Evolutionary conservation across 2,888 invertebrate genomes (phyloP).

Genomic region (Eurytoma adleriae): DNA sequence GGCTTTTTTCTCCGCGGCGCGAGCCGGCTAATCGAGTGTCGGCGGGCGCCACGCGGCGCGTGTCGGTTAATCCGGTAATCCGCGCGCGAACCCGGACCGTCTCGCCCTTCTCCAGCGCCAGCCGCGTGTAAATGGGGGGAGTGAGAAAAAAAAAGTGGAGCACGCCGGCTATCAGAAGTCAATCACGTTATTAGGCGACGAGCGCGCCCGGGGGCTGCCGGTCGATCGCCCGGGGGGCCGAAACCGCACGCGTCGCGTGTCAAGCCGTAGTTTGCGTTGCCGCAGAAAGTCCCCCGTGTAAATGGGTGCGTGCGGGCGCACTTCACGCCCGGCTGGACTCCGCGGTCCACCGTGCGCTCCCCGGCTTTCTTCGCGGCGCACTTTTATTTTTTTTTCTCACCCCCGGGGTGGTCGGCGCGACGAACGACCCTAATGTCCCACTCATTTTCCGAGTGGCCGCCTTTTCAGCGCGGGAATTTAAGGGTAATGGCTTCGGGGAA

Average conservation of each 20-base stretch:
- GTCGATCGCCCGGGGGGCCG: conserved; percentile 27
- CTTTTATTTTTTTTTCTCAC: neutral
- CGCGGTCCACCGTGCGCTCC: conserved; percentile 7
- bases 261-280: conserved; percentile 27
- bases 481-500: neutral
- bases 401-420: neutral
- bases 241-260: conserved; percentile 49
- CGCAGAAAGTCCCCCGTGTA: conserved; percentile 11
- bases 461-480: neutral
- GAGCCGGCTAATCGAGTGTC: conserved; percentile 10
- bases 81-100: neutral
- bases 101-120: neutral
- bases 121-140: neutral
- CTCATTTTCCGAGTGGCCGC: neutral
- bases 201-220: neutral
- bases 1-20: conserved; percentile 1
- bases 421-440: neutral
- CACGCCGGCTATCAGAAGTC: conserved; percentile 59
- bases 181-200: conserved; percentile 62
- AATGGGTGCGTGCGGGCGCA: conserved; percentile 40
- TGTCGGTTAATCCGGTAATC: conserved; percentile 33
- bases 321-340: conserved; percentile 6
- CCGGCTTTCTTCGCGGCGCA: neutral
- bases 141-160: conserved; percentile 36
- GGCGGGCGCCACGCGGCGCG: conserved; percentile 5